A percentile compares a stretch with the other conserved stretches of the same genome.
Conservation (phyloP, 2,113 vertebrate genomes). For the Malaclemys terrapin region DNA sequence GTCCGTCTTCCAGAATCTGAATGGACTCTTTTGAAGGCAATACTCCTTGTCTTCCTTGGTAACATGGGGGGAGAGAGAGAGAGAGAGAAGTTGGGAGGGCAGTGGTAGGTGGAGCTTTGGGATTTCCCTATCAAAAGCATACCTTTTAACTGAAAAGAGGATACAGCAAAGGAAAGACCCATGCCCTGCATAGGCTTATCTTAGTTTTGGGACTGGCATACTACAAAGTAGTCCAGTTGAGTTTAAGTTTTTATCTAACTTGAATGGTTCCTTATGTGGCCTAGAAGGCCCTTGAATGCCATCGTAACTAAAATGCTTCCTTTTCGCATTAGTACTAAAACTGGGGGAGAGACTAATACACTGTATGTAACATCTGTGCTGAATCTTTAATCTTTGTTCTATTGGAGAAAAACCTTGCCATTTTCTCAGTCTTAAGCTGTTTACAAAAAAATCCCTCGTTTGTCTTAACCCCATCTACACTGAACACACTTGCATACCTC, state of each 20-base stretch:
- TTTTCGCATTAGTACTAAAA: not conserved
- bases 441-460: not conserved
- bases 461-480: not conserved
- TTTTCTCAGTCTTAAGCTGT: not conserved
- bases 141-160: not conserved
- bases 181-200: not conserved
- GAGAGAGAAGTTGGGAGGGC: not conserved
- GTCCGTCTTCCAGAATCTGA: not conserved
- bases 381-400: not conserved
- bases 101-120: not conserved
- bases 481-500: not conserved
- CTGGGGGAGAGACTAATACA: not conserved
- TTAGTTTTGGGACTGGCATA: not conserved
- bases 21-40: not conserved
- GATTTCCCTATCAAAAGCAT: not conserved
- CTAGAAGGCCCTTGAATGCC: not conserved
- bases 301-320: not conserved
- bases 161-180: not conserved
- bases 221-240: not conserved
- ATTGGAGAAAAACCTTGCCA: not conserved
- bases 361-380: not conserved
- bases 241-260: not conserved
- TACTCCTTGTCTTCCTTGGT: not conserved
- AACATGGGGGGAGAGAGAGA: not conserved
- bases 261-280: not conserved